A percentile compares a stretch with the other conserved stretches of the same genome.
These are phyloP conservation scores for Malaclemys terrapin DNA, from an alignment of 2,113 vertebrate genomes.

Conservation along the genomic window DNA sequence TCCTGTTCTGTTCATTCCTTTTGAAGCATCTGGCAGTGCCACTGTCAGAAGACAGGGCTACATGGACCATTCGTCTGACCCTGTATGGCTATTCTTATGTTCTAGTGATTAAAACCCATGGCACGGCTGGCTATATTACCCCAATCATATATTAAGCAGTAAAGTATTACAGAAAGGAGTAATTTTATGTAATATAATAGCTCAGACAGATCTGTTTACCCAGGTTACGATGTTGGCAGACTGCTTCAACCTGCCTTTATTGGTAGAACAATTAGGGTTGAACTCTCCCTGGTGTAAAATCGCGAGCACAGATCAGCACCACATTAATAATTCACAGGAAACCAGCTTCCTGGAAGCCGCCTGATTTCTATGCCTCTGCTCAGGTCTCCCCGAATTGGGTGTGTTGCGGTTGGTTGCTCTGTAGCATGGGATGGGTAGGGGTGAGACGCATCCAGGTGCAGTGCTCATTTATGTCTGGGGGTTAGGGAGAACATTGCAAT, in stretches of 20 bases:
- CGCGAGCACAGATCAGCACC: not conserved
- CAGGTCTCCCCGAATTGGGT: not conserved
- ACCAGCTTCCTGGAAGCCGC: not conserved
- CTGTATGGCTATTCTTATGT: not conserved
- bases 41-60: not conserved
- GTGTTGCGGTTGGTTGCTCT: not conserved
- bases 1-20: not conserved
- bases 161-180: not conserved
- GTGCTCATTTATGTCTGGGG: not conserved
- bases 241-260: constrained; percentile 40
- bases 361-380: not conserved
- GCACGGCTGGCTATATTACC: not conserved
- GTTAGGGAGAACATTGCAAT: not conserved
- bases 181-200: not conserved
- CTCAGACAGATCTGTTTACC: not conserved
- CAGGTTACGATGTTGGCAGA: not conserved
- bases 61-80: not conserved
- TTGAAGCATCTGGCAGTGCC: not conserved
- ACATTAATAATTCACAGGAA: constrained; percentile 23
- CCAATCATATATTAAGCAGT: not conserved
- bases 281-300: constrained; percentile 24
- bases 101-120: constrained; percentile 4
- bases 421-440: not conserved
- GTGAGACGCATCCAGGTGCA: accelerated
- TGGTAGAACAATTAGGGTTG: constrained; percentile 46